Percentiles rank a stretch among this genome's conserved stretches.
Conservation (phyloP, 2,797 vertebrate genomes). For the Falco rusticolus region DNA sequence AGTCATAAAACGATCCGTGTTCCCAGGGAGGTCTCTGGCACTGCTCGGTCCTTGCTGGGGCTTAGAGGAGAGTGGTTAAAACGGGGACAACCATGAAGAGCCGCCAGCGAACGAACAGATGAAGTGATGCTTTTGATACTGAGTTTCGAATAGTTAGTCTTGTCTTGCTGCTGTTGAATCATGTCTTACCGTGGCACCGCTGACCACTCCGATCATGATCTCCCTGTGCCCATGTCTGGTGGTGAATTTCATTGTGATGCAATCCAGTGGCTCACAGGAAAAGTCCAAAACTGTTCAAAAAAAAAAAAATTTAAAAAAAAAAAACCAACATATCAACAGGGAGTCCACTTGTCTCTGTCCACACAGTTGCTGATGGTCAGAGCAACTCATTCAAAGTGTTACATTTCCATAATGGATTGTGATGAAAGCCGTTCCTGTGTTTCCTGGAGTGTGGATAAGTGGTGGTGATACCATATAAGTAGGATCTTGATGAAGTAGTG, state of each 20-base stretch:
- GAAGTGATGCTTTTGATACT: background rate
- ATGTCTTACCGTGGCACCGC: accelerated
- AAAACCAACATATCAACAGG: background rate
- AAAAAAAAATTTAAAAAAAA: background rate
- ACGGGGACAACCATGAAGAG: background rate
- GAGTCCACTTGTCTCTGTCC: background rate
- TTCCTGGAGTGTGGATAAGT: background rate
- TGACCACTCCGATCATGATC: accelerated
- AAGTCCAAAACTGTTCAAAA: background rate
- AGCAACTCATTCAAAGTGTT: background rate
- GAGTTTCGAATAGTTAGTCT: background rate
- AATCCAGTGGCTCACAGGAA: background rate
- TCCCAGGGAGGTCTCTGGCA: background rate
- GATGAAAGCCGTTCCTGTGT: background rate
- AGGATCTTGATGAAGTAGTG: background rate
- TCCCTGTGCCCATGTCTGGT: accelerated
- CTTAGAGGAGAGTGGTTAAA: background rate
- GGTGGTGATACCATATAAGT: background rate
- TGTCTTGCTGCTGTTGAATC: background rate
- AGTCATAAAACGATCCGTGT: background rate
- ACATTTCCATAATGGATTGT: background rate
- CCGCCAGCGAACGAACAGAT: background rate
- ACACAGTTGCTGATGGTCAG: background rate
- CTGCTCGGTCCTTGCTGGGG: background rate
- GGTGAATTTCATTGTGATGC: background rate